These are phyloP conservation scores for Cochlearius cochlearius DNA, from an alignment of 2,113 vertebrate species.

Conservation along the genomic window DNA sequence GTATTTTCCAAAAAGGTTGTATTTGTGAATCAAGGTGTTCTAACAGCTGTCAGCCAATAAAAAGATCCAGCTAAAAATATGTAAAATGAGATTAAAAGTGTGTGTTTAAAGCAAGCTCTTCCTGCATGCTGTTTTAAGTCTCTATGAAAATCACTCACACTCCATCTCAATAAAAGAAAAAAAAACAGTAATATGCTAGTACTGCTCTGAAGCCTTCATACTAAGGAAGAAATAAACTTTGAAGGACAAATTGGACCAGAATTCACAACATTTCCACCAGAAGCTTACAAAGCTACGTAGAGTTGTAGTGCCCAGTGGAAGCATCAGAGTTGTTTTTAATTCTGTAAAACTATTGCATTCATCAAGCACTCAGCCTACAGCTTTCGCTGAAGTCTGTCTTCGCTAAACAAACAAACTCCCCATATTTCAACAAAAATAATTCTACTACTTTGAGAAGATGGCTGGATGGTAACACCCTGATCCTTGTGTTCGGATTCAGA, in stretches of 20 bases:
- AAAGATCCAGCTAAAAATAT: not conserved
- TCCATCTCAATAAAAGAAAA: not conserved
- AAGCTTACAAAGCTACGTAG: not conserved
- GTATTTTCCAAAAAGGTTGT: not conserved
- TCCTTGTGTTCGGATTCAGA: too few species aligned
- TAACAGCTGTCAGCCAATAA: not conserved
- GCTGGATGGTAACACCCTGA: not conserved
- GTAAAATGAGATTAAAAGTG: not conserved
- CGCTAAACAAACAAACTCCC: not conserved
- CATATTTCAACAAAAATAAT: not conserved
- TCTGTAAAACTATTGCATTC: not conserved
- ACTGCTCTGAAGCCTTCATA: not conserved
- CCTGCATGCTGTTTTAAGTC: not conserved
- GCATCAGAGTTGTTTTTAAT: not conserved
- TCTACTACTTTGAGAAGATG: too few species aligned
- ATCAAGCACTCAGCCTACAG: not conserved
- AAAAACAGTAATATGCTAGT: accelerated
- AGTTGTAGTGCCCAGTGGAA: not conserved
- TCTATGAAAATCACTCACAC: not conserved
- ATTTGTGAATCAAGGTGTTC: not conserved
- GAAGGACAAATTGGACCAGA: not conserved
- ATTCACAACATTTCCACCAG: not conserved
- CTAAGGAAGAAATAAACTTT: not conserved
- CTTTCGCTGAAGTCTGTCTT: not conserved
- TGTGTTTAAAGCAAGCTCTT: not conserved